These are phyloP conservation scores for Siphlonurus alternatus DNA, from an alignment of 2,888 invertebrate genomes.

Conservation along the genomic window DNA sequence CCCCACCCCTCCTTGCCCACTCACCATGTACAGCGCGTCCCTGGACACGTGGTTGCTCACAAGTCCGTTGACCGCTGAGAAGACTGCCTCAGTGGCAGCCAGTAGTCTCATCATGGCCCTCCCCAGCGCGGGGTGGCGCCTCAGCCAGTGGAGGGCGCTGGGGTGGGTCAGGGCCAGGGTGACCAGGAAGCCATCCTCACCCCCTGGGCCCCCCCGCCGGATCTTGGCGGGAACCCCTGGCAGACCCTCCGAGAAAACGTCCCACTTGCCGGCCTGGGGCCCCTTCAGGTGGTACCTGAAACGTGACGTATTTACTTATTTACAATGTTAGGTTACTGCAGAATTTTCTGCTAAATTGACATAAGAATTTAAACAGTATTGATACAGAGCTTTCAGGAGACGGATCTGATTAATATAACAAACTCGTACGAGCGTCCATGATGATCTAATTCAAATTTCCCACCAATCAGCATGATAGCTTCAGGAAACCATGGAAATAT, in stretches of 20 bases:
- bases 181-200: constrained; percentile 14
- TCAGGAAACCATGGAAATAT: too few species aligned
- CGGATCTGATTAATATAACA: too few species aligned
- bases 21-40: background rate
- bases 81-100: background rate
- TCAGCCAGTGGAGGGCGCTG: background rate
- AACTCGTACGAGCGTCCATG: too few species aligned
- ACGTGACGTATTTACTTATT: too few species aligned
- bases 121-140: background rate
- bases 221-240: constrained; percentile 34
- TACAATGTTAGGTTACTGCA: too few species aligned
- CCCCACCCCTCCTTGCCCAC: too few species aligned
- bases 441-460: too few species aligned
- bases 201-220: constrained; percentile 14
- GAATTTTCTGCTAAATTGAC: too few species aligned
- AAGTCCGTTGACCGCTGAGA: background rate
- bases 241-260: constrained; percentile 28
- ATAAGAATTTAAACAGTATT: too few species aligned
- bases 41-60: background rate
- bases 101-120: background rate
- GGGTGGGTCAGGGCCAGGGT: background rate
- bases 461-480: too few species aligned
- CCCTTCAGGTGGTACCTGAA: constrained; percentile 28
- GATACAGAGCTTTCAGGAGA: too few species aligned
- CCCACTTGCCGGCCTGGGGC: constrained; percentile 24